Evolutionary conservation across 2,797 vertebrate species (phyloP).

Genomic region (Oreonectes daqikongensis): DNA sequence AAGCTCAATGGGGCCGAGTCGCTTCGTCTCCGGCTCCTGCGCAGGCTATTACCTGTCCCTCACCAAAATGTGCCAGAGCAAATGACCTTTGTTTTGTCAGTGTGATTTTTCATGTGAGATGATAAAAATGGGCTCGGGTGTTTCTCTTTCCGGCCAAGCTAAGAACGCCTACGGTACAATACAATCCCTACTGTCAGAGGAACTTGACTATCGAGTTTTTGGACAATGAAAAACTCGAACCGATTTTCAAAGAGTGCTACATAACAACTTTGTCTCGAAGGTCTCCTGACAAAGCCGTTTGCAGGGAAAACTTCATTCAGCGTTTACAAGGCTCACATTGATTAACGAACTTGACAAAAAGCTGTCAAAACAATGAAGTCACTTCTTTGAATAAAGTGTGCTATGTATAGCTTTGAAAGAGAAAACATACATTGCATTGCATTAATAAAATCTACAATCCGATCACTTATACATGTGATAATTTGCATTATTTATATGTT

Average conservation of each 20-base stretch:
- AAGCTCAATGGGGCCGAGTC: constrained; percentile 9
- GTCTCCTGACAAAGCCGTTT: constrained; percentile 11
- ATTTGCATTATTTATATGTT: constrained; percentile 6
- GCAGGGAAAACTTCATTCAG: background rate
- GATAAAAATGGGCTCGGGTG: constrained; percentile 3
- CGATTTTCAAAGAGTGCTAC: constrained; percentile 2
- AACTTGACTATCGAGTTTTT: background rate
- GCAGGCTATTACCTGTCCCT: constrained; percentile 33
- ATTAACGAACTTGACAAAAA: constrained; percentile 4
- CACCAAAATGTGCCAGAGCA: background rate
- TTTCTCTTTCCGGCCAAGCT: background rate
- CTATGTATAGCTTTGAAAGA: constrained; percentile 6
- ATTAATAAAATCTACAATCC: constrained; percentile 17
- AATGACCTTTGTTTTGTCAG: constrained; percentile 17
- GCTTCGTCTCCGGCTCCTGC: constrained; percentile 15
- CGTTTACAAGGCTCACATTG: constrained; percentile 24
- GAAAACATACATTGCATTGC: constrained; percentile 2
- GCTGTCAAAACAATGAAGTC: constrained; percentile 25
- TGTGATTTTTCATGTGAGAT: constrained; percentile 15
- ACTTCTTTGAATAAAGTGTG: constrained; percentile 23
- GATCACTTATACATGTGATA: too few species aligned
- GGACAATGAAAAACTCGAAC: constrained; percentile 4
- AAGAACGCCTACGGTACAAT: background rate
- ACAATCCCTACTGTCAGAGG: background rate
- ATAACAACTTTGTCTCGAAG: constrained; percentile 11